Evolutionary conservation across 2,888 invertebrate genomes (phyloP).

Genomic region (Drosophila phalerata): DNA sequence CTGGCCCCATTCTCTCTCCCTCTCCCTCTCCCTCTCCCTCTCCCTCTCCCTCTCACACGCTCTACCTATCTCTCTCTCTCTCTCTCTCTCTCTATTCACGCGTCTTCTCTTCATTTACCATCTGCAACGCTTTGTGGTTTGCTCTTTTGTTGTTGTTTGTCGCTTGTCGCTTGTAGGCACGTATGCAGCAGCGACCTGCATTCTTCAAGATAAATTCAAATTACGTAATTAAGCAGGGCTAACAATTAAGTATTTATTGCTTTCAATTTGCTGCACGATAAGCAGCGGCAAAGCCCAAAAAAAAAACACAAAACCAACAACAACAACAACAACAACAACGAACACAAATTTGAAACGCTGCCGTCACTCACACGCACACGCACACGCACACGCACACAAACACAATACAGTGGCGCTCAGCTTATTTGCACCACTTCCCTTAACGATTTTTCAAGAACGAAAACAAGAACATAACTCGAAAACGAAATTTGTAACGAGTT

Average conservation of each 20-base stretch:
- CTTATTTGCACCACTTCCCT: no score
- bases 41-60: not conserved
- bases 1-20: conserved; percentile 38
- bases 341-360: conserved; percentile 42
- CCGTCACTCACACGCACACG: conserved; percentile 16
- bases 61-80: no score
- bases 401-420: not conserved
- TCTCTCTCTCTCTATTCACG: not conserved
- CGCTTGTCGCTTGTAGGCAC: not conserved
- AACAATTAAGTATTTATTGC: conserved; percentile 78
- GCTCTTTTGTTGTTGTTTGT: conserved; percentile 1
- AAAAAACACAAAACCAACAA: conserved; percentile 44
- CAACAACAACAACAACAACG: no score
- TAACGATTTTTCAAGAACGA: no score
- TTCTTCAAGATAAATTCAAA: conserved; percentile 63
- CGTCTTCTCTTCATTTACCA: not conserved
- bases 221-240: conserved; percentile 70
- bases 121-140: conserved; percentile 16
- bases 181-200: conserved; percentile 28
- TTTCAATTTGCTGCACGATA: conserved; percentile 73
- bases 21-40: not conserved
- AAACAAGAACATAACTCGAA: no score
- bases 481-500: no score
- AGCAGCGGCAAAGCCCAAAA: conserved; percentile 48
- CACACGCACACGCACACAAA: conserved; percentile 3